A percentile compares a stretch with the other conserved stretches of the same genome.
phyloP scores from a whole-genome alignment of 1,140 invertebrate species.

The Cotesia chilonis region DNA sequence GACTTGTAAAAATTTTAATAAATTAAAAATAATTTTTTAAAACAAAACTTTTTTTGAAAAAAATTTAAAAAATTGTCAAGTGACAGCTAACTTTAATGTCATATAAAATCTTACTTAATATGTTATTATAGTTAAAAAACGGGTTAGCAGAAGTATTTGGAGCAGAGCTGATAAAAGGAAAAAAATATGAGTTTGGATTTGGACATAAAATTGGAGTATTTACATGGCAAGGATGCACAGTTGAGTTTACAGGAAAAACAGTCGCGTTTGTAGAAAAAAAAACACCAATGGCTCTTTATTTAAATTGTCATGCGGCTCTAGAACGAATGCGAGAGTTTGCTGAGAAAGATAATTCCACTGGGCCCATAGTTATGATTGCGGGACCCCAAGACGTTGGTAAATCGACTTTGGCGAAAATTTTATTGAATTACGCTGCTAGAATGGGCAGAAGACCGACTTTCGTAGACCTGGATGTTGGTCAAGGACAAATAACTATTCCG shows the following conservation, averaged over 20 bases:
- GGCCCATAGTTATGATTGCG: slow-evolving; percentile 89
- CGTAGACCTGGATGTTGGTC: slow-evolving; percentile 96
- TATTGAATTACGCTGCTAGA: slow-evolving; percentile 94
- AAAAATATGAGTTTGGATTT: slow-evolving; percentile 87
- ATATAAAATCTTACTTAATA: slow-evolving; percentile 18
- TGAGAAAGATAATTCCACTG: slow-evolving; percentile 71
- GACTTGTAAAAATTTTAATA: too few relatives aligned
- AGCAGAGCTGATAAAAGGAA: slow-evolving; percentile 93
- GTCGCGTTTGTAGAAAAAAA: slow-evolving; percentile 96
- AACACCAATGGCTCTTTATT: slow-evolving; percentile 94
- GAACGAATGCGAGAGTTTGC: slow-evolving; percentile 88
- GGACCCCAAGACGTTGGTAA: slow-evolving; percentile 97
- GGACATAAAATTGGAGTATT: slow-evolving; percentile 96
- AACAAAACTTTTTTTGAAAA: too few relatives aligned
- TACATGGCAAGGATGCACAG: slow-evolving; percentile 93
- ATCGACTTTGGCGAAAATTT: slow-evolving; percentile 86
- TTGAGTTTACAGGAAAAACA: slow-evolving; percentile 85
- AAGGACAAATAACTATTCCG: slow-evolving; percentile 91
- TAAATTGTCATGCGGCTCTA: slow-evolving; percentile 94
- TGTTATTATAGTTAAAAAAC: slow-evolving; percentile 73
- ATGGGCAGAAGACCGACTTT: slow-evolving; percentile 86
- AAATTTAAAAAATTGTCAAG: too few relatives aligned
- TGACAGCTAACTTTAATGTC: too few relatives aligned
- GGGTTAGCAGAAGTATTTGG: slow-evolving; percentile 97
- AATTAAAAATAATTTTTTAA: too few relatives aligned